These are phyloP conservation scores for Camponotus floridanus DNA, from an alignment of 1,140 invertebrate species.

Conservation along the genomic window DNA sequence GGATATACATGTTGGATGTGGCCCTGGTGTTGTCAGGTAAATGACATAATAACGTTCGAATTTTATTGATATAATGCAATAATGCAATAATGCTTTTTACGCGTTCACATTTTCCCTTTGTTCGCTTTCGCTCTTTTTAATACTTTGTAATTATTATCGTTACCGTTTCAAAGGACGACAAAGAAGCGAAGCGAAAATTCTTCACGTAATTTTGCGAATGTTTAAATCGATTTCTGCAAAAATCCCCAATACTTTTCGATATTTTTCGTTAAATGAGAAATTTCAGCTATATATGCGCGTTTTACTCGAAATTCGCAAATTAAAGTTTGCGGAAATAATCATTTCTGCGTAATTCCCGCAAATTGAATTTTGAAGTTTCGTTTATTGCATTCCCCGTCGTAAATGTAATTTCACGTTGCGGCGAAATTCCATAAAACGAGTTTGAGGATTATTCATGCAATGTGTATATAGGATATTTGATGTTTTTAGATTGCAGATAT, in stretches of 20 bases:
- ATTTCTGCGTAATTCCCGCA: constrained; percentile 30
- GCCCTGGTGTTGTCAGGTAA: constrained; percentile 54
- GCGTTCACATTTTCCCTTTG: no score
- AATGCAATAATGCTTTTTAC: neutral
- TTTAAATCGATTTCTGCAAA: neutral
- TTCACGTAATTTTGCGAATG: neutral
- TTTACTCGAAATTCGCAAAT: constrained; percentile 14
- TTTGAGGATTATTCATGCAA: constrained; percentile 6
- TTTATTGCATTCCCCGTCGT: constrained; percentile 5
- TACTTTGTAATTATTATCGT: neutral
- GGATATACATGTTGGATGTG: constrained; percentile 65
- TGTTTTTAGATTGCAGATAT: neutral
- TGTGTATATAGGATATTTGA: neutral
- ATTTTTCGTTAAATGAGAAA: constrained; percentile 6
- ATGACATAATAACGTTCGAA: neutral
- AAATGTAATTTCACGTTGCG: constrained; percentile 3
- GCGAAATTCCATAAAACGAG: constrained; percentile 8
- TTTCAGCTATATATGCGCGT: neutral
- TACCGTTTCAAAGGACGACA: neutral
- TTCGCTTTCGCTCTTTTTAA: no score
- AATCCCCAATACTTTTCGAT: neutral
- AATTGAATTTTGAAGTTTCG: constrained; percentile 46
- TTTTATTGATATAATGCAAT: neutral
- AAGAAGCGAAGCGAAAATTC: neutral
- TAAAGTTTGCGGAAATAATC: constrained; percentile 36